These are phyloP conservation scores for Liposcelis brunnea DNA, from an alignment of 2,888 invertebrate species.

Conservation along the genomic window DNA sequence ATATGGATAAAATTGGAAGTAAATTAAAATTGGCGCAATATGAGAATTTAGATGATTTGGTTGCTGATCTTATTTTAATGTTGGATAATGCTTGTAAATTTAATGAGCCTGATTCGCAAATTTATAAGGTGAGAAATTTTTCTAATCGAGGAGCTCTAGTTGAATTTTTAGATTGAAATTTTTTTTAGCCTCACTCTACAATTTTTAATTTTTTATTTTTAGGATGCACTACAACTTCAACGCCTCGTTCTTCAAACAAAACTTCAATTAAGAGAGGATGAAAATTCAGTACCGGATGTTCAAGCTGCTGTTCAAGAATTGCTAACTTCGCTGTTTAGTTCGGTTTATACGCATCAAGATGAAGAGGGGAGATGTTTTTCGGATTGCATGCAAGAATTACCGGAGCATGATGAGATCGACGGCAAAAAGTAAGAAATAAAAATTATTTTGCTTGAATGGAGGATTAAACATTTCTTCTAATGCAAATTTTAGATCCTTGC, in stretches of 20 bases:
- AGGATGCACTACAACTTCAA: conserved; percentile 84
- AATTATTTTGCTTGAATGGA: conserved; percentile 10
- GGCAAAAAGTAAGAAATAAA: conserved; percentile 46
- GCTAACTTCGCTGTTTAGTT: conserved; percentile 76
- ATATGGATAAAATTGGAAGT: conserved; percentile 84
- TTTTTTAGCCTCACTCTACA: conserved; percentile 8
- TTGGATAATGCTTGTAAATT: conserved; percentile 94
- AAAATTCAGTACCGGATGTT: conserved; percentile 79
- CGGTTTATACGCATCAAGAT: conserved; percentile 90
- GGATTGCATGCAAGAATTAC: conserved; percentile 86
- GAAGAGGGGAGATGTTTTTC: conserved; percentile 92
- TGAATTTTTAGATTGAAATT: background rate
- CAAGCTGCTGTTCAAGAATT: conserved; percentile 79
- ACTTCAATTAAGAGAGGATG: conserved; percentile 63
- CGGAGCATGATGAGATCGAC: conserved; percentile 67
- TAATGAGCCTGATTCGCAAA: conserved; percentile 93
- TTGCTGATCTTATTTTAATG: conserved; percentile 80
- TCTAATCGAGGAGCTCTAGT: no score
- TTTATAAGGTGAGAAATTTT: conserved; percentile 56
- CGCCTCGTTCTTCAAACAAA: conserved; percentile 84
- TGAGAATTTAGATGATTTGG: conserved; percentile 68
- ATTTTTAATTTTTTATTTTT: conserved; percentile 15
- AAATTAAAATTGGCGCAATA: conserved; percentile 62
- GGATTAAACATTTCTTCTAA: no score
- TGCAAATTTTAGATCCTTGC: background rate